Conservation (phyloP, 2,888 invertebrate genomes). For the Xestia ashworthii region DNA sequence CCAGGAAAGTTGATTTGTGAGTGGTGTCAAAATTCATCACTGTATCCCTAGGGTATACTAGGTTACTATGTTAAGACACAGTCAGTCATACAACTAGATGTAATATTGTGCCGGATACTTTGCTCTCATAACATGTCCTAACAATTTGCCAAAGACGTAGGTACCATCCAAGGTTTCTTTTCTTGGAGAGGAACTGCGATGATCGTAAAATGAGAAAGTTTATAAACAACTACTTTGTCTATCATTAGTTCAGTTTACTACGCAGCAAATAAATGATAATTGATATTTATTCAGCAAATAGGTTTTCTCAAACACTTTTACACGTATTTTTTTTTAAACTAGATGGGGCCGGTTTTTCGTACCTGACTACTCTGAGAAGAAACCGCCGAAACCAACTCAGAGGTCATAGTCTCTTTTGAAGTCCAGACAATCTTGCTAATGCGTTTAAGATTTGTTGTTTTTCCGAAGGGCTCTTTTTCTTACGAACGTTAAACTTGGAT, state of each 20-base stretch:
- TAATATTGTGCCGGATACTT: neutral
- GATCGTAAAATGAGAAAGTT: constrained; percentile 17
- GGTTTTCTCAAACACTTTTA: too few species aligned
- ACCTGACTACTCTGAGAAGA: too few species aligned
- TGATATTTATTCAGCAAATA: too few species aligned
- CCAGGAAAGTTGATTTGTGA: neutral
- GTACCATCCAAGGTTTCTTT: neutral
- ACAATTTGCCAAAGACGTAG: neutral
- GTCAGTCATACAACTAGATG: neutral
- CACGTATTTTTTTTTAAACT: too few species aligned
- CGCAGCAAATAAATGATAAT: too few species aligned
- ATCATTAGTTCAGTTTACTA: neutral
- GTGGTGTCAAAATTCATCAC: neutral
- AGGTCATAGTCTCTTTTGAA: too few species aligned
- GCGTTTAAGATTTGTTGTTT: neutral
- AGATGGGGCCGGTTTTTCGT: too few species aligned
- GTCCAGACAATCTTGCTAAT: too few species aligned
- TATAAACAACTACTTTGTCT: constrained; percentile 21
- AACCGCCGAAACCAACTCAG: too few species aligned
- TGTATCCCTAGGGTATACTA: neutral
- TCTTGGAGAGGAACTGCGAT: neutral
- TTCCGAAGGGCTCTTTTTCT: neutral
- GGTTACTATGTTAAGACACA: neutral
- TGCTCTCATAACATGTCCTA: neutral
- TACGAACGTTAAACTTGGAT: neutral